phyloP scores from a whole-genome alignment of 2,888 invertebrate species.

The Drosophila mimica region DNA sequence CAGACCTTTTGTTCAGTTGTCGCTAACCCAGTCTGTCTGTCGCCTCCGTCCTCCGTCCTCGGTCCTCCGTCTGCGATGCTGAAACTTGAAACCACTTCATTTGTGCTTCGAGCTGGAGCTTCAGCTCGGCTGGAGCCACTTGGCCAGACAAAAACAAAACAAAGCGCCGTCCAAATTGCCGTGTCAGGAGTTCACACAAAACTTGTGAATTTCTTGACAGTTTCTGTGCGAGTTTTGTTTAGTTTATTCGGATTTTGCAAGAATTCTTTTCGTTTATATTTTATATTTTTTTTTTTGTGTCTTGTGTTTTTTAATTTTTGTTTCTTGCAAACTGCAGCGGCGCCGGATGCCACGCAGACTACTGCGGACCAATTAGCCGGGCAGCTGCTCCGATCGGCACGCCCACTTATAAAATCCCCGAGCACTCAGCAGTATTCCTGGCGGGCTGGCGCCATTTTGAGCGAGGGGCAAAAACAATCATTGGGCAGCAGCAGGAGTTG shows the following conservation, averaged over 20 bases:
- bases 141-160: constrained; percentile 30
- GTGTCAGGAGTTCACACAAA: constrained; percentile 76
- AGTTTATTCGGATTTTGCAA: constrained; percentile 3
- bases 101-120: constrained; percentile 35
- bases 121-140: constrained; percentile 21
- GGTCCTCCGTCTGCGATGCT: constrained; percentile 26
- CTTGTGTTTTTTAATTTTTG: background rate
- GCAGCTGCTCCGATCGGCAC: constrained; percentile 39
- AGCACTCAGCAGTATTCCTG: constrained; percentile 2
- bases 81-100: constrained; percentile 73
- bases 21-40: constrained; percentile 7
- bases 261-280: background rate
- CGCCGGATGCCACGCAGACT: constrained; percentile 67
- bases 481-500: background rate
- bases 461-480: background rate
- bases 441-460: constrained; percentile 23
- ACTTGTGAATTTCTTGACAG: constrained; percentile 65
- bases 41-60: background rate
- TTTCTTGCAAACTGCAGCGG: constrained; percentile 29
- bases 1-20: constrained; percentile 39
- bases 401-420: constrained; percentile 18
- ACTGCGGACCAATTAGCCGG: constrained; percentile 48
- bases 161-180: constrained; percentile 35
- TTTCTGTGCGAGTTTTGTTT: constrained; percentile 20
- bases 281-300: background rate